These are phyloP conservation scores for Dyspetes luteomarginatus DNA, from an alignment of 2,888 invertebrate species.

Conservation along the genomic window DNA sequence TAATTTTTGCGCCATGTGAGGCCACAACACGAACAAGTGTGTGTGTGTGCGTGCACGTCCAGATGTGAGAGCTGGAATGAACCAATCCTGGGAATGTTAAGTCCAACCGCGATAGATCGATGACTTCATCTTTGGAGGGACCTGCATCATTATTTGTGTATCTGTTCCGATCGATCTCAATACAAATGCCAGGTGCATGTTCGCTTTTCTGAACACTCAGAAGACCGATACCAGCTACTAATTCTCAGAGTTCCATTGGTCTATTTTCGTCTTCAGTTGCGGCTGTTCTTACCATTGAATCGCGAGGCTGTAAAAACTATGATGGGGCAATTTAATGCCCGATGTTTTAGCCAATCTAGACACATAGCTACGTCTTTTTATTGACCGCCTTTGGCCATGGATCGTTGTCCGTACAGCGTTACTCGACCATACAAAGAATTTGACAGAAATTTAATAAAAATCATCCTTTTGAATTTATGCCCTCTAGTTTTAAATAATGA, in stretches of 20 bases:
- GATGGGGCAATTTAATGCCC: conserved; percentile 11
- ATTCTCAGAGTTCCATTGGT: conserved; percentile 4
- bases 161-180: conserved; percentile 49
- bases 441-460: too few species aligned
- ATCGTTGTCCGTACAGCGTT: too few species aligned
- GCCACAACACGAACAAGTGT: conserved; percentile 35
- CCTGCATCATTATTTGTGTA: conserved; percentile 67
- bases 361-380: neutral
- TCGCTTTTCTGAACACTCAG: conserved; percentile 20
- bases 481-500: too few species aligned
- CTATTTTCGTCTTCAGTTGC: neutral
- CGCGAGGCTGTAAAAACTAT: conserved; percentile 5
- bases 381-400: neutral
- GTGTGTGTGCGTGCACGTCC: conserved; percentile 28
- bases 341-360: conserved; percentile 16
- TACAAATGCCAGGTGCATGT: conserved; percentile 51
- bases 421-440: too few species aligned
- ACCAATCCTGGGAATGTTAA: conserved; percentile 25
- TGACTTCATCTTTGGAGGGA: conserved; percentile 73
- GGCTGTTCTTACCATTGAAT: conserved; percentile 15
- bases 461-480: too few species aligned
- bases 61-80: conserved; percentile 45
- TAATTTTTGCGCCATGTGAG: conserved; percentile 24
- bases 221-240: conserved; percentile 33
- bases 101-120: conserved; percentile 74